Evolutionary conservation across 1,140 invertebrate species (phyloP), one percentile per base, ranked within the genome.

Genomic region (Caenorhabditis latens): DNA sequence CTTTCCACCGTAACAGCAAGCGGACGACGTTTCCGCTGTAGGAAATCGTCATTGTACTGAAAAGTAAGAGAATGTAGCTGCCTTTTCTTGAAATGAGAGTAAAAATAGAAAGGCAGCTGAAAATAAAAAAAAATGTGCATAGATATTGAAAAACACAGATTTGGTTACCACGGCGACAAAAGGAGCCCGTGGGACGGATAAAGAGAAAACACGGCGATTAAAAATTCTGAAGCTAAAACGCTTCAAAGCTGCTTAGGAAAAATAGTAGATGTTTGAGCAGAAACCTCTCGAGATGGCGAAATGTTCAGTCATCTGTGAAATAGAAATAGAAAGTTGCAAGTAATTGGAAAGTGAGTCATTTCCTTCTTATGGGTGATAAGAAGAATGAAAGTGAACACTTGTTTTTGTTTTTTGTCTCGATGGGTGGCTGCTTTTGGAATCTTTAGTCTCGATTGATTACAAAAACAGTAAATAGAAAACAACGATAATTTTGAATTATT

Each of bases 11-110:
- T 5, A 87, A n/a, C 2, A 87, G 43, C 4, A 87, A 16, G 16
- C 84, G 83, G 40, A 85, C n/a, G 4, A 87, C 57, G n/a, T 65
- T 86, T 43, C 86, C 86, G 21, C 85, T 63, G 84, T 87, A 87
- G 43, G 86, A 85, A 83, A 87, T 85, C 48, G 86, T 87, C 86
- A 87, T 87, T 14, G 21, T 6, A 11, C 43, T 24, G 61, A 11
- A 79, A 79, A 79, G 13, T 5, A 50, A 53, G 46, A 79, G 16
- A 32, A 1, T 32, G 32, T 2, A 32, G 13, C 11, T 8, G 48
- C 9, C 21, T 8, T 40, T 40, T 32, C 32, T 13, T 40, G 8
- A 61, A 46, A 14, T 8, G 19, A 46, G 6, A 48, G 43, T 19
- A 0, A 46, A 7, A 46, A 4, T 46, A 11, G 46, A 46, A 50